phyloP scores from a whole-genome alignment of 2,113 vertebrate species.

The Erythrocercus mccallii region DNA sequence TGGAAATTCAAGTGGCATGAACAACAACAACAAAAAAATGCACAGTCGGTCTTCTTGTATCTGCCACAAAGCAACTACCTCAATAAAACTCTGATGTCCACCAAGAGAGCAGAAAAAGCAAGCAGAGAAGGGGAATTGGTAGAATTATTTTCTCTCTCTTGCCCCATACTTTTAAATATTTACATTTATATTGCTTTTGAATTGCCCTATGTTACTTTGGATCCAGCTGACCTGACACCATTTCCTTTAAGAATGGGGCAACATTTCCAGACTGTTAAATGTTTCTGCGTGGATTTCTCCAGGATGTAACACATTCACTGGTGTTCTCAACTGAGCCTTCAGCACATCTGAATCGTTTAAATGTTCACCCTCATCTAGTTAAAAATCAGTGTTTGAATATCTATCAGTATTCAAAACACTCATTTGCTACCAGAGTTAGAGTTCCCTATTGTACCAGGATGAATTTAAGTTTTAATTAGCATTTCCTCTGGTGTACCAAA shows the following conservation, averaged over 20 bases:
- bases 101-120: neutral
- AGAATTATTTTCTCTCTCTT: neutral
- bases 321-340: conserved; percentile 64
- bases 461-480: conserved; percentile 90
- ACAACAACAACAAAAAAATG: neutral
- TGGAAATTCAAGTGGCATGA: neutral
- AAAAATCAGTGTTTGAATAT: conserved; percentile 74
- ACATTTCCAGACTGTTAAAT: neutral
- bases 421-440: conserved; percentile 64
- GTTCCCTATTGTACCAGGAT: conserved; percentile 82
- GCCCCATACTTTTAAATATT: neutral
- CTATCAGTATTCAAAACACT: conserved; percentile 75
- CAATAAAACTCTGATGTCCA: neutral
- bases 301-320: conserved; percentile 47
- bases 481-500: conserved; percentile 82
- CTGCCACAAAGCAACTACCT: neutral
- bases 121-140: neutral
- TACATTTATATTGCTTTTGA: neutral
- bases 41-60: neutral
- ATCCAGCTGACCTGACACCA: neutral
- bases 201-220: neutral
- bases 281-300: neutral
- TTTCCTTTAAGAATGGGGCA: neutral
- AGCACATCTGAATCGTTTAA: conserved; percentile 65
- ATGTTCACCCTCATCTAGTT: conserved; percentile 59